These are phyloP conservation scores for Clytia hemisphaerica DNA, from an alignment of 30 jellyfish, hydroid and myxozoan genomes.

Conservation along the genomic window DNA sequence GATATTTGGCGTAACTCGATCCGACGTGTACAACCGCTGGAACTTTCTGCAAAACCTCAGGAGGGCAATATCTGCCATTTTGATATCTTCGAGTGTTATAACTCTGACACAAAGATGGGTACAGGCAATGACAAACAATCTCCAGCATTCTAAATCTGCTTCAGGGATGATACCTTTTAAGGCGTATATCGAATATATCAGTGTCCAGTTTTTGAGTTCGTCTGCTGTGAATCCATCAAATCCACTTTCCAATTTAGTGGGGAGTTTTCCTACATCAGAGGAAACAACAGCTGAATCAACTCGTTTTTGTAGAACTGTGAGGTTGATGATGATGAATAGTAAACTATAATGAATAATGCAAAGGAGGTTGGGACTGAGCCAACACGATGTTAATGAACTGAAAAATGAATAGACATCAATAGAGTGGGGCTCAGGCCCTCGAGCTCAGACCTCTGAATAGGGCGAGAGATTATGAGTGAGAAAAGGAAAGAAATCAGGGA, in stretches of 20 bases:
- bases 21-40: not conserved
- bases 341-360: too few species aligned
- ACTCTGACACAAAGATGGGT: not conserved
- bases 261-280: not conserved
- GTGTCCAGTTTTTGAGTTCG: slow-evolving; percentile 3
- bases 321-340: too few species aligned
- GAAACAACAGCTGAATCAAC: not conserved
- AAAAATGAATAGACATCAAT: too few species aligned
- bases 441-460: too few species aligned
- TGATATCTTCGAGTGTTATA: not conserved
- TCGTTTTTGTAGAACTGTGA: not conserved
- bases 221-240: slow-evolving; percentile 13
- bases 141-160: not conserved
- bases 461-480: too few species aligned
- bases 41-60: not conserved
- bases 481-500: too few species aligned
- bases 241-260: not conserved
- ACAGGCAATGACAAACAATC: not conserved
- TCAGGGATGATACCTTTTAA: not conserved
- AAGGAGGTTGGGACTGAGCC: too few species aligned
- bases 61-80: not conserved
- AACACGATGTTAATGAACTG: too few species aligned
- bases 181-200: not conserved
- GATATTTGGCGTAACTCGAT: slow-evolving; percentile 8
- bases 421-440: too few species aligned